Base-by-base conservation (phyloP, 2,888 invertebrate genomes). In the Galerucella calmariensis region DNA sequence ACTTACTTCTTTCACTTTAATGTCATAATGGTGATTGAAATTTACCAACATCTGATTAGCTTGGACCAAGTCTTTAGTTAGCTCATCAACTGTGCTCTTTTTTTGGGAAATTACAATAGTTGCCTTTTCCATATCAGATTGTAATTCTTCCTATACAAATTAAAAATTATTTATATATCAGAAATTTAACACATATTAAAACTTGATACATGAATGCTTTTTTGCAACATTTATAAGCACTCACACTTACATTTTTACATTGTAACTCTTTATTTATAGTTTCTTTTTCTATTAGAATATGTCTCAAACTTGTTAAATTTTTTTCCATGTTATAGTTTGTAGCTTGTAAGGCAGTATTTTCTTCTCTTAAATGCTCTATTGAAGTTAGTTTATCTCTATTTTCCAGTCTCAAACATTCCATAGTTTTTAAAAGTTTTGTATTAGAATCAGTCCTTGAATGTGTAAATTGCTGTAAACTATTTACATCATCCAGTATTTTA, bases 11-110 rank as follows among this genome's bases (percentile, higher is more conserved):
- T 85, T 82, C 12, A 82, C 80, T 78, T 86, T 83, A 5, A 74
- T 72, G 79, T 87, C 87, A 66, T 84, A 86, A 68, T 85, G 85
- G 61, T 84, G 84, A 78, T 86, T 87, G 76, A 87, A 87, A 78
- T 85, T 87, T 0, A 87, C 85, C 48, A 87, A 75, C 83, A 87
- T 85, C 51, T 85, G 84, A 79, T 87, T 87, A 12, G 87, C 87
- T 77, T 87, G 85, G 0, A 87, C 82, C 67, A 87, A 81, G 82
- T 87, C 87, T 75, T 83, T 85, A 8, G 85, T 84, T 44, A 87
- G 78, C 79, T 87, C 87, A 71, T 86, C 86, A 56, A 86, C 84
- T 12, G 84, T 82, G 35, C 82, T 81, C 2, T 86, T 83, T 77
- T 86, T 87, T 76, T 87, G 85, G 2, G 85, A 83, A 5, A 87